Percentiles rank a stretch among this genome's conserved stretches.
phyloP scores from a whole-genome alignment of 37 sponge, comb jelly and placozoan species.

The Amphimedon queenslandica region DNA sequence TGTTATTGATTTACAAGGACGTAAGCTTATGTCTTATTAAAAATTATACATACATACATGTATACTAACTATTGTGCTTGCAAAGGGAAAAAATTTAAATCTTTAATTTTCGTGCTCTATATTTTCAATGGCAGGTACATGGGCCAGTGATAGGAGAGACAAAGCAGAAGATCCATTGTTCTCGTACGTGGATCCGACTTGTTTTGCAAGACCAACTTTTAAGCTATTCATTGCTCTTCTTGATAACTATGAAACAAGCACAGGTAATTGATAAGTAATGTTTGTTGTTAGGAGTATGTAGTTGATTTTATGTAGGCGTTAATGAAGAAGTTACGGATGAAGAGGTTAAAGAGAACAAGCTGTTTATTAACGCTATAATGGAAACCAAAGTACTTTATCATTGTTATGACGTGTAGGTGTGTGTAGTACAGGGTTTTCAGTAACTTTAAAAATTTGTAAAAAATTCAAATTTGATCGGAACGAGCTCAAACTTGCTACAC shows the following conservation, averaged over 20 bases:
- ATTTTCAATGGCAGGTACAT: slow-evolving; percentile 32
- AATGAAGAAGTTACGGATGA: slow-evolving; percentile 74
- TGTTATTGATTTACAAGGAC: slow-evolving; percentile 72
- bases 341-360: slow-evolving; percentile 73
- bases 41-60: not conserved
- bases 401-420: not conserved
- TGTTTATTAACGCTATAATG: slow-evolving; percentile 72
- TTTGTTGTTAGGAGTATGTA: not conserved
- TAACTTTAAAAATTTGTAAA: too few species aligned
- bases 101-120: not conserved
- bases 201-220: slow-evolving; percentile 65
- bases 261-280: slow-evolving; percentile 21
- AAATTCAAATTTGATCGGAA: too few species aligned
- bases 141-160: slow-evolving; percentile 57
- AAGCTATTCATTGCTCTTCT: slow-evolving; percentile 76
- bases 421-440: too few species aligned
- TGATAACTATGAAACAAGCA: slow-evolving; percentile 86
- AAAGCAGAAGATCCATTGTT: slow-evolving; percentile 73
- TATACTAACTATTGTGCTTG: not conserved
- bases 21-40: slow-evolving; percentile 14
- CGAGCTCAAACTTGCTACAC: too few species aligned
- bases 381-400: slow-evolving; percentile 41
- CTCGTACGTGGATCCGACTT: slow-evolving; percentile 57
- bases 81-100: not conserved
- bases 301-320: slow-evolving; percentile 2